Evolutionary conservation across 1,140 invertebrate species (phyloP).

Genomic region (Heliconius melpomene): DNA sequence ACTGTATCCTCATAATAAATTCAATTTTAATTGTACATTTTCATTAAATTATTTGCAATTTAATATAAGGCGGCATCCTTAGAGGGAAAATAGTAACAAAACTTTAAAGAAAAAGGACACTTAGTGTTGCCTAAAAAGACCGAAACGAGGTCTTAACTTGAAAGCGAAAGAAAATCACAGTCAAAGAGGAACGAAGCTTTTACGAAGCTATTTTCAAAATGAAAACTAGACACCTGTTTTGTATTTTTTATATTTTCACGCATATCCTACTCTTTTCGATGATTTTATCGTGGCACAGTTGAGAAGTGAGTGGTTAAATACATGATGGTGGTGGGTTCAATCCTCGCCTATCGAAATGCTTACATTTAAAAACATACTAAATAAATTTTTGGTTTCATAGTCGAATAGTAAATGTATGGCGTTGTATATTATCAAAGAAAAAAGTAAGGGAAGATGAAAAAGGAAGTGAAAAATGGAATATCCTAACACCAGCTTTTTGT

Average conservation of each 20-base stretch:
- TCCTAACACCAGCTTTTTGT: too few species aligned
- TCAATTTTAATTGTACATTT: too few species aligned
- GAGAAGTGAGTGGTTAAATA: neutral
- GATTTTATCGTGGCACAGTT: neutral
- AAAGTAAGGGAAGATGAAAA: too few species aligned
- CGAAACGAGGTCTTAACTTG: conserved; percentile 15
- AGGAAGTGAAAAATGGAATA: too few species aligned
- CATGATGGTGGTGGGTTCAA: neutral
- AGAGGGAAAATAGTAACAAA: neutral
- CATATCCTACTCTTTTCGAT: neutral
- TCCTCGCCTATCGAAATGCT: neutral
- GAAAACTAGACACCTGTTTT: conserved; percentile 16
- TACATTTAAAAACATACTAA: too few species aligned
- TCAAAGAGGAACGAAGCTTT: conserved; percentile 14
- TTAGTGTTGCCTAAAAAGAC: conserved; percentile 12
- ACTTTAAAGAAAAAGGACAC: neutral
- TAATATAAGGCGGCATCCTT: neutral
- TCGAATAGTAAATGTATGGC: too few species aligned
- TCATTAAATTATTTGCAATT: neutral
- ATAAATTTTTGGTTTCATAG: too few species aligned
- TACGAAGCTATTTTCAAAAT: conserved; percentile 18
- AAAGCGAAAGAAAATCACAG: conserved; percentile 14
- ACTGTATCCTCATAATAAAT: too few species aligned
- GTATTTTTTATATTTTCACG: neutral
- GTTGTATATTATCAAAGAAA: too few species aligned